Percentiles rank a stretch among this genome's conserved stretches.
Evolutionary conservation across 2,113 vertebrate genomes (phyloP).

Genomic region (Phocoena sinus): DNA sequence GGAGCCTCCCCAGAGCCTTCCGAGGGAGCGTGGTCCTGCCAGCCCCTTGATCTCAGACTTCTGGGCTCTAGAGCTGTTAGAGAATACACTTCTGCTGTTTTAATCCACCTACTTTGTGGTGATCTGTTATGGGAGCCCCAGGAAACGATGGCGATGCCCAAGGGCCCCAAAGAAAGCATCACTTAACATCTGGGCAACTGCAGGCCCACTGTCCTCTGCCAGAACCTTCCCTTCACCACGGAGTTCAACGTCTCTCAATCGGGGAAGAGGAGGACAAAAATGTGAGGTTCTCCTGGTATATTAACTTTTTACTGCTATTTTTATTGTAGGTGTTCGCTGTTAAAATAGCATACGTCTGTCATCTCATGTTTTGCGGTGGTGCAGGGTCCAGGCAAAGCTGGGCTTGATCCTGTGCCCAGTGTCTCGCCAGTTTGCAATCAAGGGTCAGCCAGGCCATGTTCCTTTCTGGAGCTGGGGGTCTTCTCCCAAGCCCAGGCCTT

Average conservation of each 20-base stretch:
- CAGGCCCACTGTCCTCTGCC: not conserved
- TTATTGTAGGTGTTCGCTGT: not conserved
- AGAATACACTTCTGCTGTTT: not conserved
- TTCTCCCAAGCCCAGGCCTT: not conserved
- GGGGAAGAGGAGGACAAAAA: too few relatives aligned
- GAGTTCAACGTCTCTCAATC: not conserved
- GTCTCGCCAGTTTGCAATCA: accelerated
- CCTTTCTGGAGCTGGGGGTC: not conserved
- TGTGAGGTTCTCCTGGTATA: not conserved
- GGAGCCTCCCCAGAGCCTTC: accelerated
- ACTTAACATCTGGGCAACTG: not conserved
- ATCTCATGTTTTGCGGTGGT: accelerated
- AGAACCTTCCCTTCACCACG: not conserved
- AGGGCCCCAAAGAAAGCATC: not conserved
- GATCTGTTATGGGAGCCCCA: too few relatives aligned
- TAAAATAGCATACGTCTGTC: accelerated
- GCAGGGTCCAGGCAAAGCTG: not conserved
- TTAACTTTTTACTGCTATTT: not conserved
- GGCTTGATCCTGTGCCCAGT: accelerated
- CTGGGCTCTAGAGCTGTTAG: not conserved
- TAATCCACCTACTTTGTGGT: not conserved
- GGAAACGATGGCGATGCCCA: accelerated
- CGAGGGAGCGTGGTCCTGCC: not conserved
- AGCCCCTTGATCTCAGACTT: not conserved
- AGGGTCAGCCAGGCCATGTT: too few relatives aligned